Base-by-base conservation (phyloP, 2,888 invertebrate species). In the Andrena bicolor region DNA sequence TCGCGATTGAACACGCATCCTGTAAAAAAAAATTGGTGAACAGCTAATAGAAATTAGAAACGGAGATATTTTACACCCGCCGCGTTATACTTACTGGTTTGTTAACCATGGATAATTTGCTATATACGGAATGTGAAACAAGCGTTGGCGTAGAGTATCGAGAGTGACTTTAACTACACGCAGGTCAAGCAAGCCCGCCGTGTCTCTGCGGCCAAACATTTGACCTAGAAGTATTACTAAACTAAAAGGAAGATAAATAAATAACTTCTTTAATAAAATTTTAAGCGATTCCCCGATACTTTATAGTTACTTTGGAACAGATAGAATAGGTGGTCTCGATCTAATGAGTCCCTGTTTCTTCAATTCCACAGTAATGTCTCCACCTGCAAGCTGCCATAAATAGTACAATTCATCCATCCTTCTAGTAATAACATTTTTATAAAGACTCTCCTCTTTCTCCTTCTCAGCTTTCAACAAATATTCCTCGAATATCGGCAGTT, bases 331-430 rank as follows among this genome's bases (percentile, higher is more conserved):
- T 0, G 97, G 97, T 91, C 97, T 97, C 78, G 97, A 97, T 91
- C 98, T 96, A 73, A 99, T 97, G 2, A 99, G 95, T 0, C 98
- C 98, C 93, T 98, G 98, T 92, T 97, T 98, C 92, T 98, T 98
- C 48, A 99, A 95, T 92, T 98, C 98, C 0, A 96, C 95, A 83
- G 98, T 97, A 72, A 99, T 97, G 94, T 99, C 99, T 0, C 99
- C 99, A 0, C 99, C 99, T 23, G 99, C 98, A 76, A 99, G 93
- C 93, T 98, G 97, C 99, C 99, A 99, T 94, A 99, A 96, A 93
- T 98, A 97, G 93, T 99, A 99, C 32, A 99, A 95, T 92, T 98
- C 98, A 83, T 97, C 96, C 84, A 99, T 95, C 73, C 95, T 94
- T 86, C 95, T 94, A 5, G 92, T 91, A 70, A 95, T 94, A 5